These are phyloP conservation scores for Nothocercus nigrocapillus DNA, from an alignment of 2,113 vertebrate species.

Conservation along the genomic window DNA sequence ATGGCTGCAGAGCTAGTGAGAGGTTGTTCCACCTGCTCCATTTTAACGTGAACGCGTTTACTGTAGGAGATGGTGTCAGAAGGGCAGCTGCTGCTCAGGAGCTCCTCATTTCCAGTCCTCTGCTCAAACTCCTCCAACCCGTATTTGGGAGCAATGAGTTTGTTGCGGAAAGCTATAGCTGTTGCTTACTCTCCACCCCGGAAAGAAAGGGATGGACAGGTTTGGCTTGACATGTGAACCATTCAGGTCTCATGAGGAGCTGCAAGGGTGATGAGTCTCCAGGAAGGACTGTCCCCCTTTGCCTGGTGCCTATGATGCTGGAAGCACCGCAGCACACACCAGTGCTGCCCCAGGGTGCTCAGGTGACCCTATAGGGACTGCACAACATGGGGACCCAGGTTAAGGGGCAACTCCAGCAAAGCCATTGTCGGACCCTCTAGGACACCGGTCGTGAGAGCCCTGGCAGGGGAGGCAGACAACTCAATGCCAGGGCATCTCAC, in stretches of 20 bases:
- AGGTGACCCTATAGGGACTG: background rate
- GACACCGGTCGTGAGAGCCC: background rate
- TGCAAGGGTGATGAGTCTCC: background rate
- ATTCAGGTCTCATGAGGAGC: background rate
- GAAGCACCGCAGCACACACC: fast-evolving
- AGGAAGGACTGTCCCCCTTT: background rate
- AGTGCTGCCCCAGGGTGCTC: background rate
- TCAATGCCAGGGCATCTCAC: background rate
- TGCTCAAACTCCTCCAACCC: background rate
- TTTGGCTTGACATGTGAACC: background rate
- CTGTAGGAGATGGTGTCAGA: background rate
- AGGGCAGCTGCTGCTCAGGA: background rate
- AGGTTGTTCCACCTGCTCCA: background rate
- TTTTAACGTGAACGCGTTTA: background rate
- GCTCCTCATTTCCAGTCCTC: background rate
- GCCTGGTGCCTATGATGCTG: fast-evolving
- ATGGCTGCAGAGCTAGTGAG: background rate
- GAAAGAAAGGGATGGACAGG: background rate
- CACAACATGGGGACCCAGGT: background rate
- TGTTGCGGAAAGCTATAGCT: background rate
- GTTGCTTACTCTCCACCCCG: background rate
- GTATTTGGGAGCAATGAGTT: background rate
- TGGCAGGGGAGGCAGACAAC: background rate
- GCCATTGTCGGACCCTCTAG: background rate
- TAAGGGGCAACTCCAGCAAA: background rate